A percentile compares a stretch with the other conserved stretches of the same genome.
These are phyloP conservation scores for Styela plicata DNA, from an alignment of 23 tunicate genomes.

Conservation along the genomic window DNA sequence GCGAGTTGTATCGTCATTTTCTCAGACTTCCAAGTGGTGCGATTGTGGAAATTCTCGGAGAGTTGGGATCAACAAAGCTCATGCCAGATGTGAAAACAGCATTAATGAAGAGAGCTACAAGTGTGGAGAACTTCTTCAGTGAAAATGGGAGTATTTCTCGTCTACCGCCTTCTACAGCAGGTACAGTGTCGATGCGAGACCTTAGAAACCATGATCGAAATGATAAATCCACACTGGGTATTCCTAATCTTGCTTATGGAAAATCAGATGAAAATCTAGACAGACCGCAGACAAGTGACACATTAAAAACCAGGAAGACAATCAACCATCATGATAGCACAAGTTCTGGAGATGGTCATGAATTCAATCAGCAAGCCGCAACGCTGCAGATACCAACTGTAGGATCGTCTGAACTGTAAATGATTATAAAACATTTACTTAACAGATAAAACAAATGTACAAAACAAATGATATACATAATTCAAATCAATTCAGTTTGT, in stretches of 20 bases:
- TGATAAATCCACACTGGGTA: constrained; percentile 7
- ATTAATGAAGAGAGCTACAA: constrained; percentile 58
- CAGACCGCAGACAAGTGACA: constrained; percentile 58
- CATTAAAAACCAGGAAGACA: constrained; percentile 60
- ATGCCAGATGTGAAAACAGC: constrained; percentile 90
- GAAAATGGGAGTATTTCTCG: constrained; percentile 21
- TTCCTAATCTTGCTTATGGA: constrained; percentile 2
- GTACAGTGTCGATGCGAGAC: neutral
- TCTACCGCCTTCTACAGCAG: neutral
- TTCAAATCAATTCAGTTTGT: too few relatives aligned
- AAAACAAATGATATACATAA: too few relatives aligned
- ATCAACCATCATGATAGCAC: constrained; percentile 32
- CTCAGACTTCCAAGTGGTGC: constrained; percentile 93
- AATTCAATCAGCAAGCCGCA: neutral
- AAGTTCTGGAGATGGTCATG: constrained; percentile 10
- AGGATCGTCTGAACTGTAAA: neutral
- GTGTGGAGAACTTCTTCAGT: constrained; percentile 56
- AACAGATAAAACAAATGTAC: too few relatives aligned
- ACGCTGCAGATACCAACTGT: neutral
- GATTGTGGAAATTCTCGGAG: constrained; percentile 91
- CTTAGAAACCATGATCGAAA: neutral
- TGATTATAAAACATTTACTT: too few relatives aligned
- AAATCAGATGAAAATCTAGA: constrained; percentile 4
- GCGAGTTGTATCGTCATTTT: constrained; percentile 87
- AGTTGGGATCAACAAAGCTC: constrained; percentile 66